Conservation (phyloP, 1,140 invertebrate species). For the Frieseomelitta varia region DNA sequence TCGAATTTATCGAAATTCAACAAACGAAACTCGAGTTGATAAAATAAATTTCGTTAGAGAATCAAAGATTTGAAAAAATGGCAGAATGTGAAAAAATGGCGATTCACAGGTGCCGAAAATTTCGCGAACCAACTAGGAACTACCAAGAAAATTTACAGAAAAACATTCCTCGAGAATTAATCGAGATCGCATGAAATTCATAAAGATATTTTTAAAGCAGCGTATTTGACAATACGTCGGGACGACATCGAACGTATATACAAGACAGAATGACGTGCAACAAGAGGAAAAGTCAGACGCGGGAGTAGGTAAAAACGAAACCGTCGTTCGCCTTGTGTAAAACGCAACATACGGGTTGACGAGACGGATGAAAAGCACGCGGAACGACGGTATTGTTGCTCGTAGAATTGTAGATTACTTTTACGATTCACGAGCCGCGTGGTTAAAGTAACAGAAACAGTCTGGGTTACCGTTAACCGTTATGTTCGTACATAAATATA, state of each 20-base stretch:
- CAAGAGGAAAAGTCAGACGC: neutral
- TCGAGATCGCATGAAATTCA: neutral
- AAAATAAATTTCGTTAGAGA: too few relatives aligned
- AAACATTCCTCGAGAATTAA: neutral
- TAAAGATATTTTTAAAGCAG: neutral
- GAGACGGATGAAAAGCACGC: neutral
- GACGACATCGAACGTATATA: neutral
- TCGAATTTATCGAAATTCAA: neutral
- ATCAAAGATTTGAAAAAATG: too few relatives aligned
- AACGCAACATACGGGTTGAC: neutral
- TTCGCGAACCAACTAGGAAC: neutral
- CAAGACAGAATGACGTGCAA: neutral
- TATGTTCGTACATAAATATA: constrained; percentile 56
- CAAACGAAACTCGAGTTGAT: neutral
- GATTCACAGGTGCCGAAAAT: too few relatives aligned
- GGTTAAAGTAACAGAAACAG: constrained; percentile 48
- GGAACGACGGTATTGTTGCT: constrained; percentile 23
- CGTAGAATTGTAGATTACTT: constrained; percentile 50
- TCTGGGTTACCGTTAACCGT: constrained; percentile 43
- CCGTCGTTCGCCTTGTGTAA: neutral
- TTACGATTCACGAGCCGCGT: constrained; percentile 44
- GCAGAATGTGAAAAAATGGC: too few relatives aligned
- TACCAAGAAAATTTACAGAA: neutral
- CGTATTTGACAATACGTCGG: neutral
- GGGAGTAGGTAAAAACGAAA: constrained; percentile 2